Conservation (phyloP, 2,888 invertebrate genomes). For the Agriopis leucophaearia region DNA sequence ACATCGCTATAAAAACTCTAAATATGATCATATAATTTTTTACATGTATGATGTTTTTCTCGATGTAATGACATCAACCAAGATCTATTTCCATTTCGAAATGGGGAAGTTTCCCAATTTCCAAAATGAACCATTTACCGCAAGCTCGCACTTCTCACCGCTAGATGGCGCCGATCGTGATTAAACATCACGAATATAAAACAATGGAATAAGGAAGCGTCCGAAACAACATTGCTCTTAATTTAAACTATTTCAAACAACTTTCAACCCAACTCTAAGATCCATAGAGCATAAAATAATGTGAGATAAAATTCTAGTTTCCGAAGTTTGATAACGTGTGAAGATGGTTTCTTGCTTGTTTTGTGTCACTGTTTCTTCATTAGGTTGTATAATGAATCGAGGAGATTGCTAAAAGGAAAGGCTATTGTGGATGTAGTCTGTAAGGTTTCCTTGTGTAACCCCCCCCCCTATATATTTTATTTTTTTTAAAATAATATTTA, state of each 20-base stretch:
- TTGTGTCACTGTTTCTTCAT: conserved; percentile 55
- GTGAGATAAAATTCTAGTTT: conserved; percentile 10
- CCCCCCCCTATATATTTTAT: too few relatives aligned
- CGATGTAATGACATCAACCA: neutral
- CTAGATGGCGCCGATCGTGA: conserved; percentile 61
- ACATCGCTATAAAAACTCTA: too few relatives aligned
- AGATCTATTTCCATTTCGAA: conserved; percentile 24
- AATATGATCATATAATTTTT: too few relatives aligned
- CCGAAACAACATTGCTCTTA: conserved; percentile 38
- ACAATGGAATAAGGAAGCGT: conserved; percentile 68
- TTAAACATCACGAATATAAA: conserved; percentile 64
- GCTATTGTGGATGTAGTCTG: conserved; percentile 36
- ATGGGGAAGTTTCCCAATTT: conserved; percentile 56
- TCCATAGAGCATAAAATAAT: conserved; percentile 34
- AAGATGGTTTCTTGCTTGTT: conserved; percentile 52
- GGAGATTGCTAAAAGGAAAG: conserved; percentile 51
- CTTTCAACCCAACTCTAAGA: conserved; percentile 26
- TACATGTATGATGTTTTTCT: too few relatives aligned
- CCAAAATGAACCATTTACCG: conserved; percentile 50
- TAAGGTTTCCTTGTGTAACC: conserved; percentile 29
- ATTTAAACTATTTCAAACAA: conserved; percentile 29
- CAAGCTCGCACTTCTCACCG: conserved; percentile 51
- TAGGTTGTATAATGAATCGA: conserved; percentile 50
- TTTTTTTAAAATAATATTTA: too few relatives aligned
- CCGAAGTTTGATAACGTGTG: conserved; percentile 51